A percentile compares a stretch with the other conserved stretches of the same genome.
These are phyloP conservation scores for Aldrovandia affinis DNA, from an alignment of 2,797 vertebrate species.

Conservation along the genomic window DNA sequence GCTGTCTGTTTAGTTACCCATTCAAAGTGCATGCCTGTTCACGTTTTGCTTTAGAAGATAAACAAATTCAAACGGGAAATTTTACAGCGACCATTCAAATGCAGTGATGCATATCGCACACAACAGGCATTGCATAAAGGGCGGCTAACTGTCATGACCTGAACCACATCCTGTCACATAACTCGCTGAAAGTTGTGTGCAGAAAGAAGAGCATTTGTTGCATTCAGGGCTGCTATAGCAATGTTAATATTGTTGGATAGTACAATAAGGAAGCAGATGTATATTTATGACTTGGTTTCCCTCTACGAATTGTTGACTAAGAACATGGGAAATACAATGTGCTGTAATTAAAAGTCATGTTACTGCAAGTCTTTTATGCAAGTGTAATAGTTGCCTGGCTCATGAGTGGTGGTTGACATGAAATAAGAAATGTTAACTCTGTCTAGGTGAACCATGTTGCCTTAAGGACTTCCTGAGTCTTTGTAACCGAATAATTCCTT, in stretches of 20 bases:
- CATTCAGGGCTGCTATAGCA: not conserved
- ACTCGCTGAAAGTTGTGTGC: not conserved
- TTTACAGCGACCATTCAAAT: not conserved
- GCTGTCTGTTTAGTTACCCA: not conserved
- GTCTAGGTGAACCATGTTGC: too few species aligned
- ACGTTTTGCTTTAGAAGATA: not conserved
- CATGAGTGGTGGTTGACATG: too few species aligned
- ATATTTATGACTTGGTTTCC: not conserved
- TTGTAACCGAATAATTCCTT: too few species aligned
- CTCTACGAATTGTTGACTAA: too few species aligned
- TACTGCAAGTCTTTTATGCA: too few species aligned
- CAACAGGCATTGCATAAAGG: not conserved
- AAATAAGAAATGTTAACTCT: too few species aligned
- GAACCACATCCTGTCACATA: conserved; percentile 45
- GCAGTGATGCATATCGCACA: not conserved
- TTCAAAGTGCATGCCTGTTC: not conserved
- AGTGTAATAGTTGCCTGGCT: too few species aligned
- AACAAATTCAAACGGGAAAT: not conserved
- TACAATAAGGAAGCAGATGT: not conserved
- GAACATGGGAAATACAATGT: too few species aligned
- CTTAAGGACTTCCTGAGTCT: too few species aligned
- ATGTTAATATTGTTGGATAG: not conserved
- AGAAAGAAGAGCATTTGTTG: not conserved
- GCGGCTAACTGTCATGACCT: not conserved
- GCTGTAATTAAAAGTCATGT: too few species aligned